Evolutionary conservation across 2,888 invertebrate genomes (phyloP), one percentile per base, ranked within the genome.

Genomic region (Chrysopilus asiliformis): DNA sequence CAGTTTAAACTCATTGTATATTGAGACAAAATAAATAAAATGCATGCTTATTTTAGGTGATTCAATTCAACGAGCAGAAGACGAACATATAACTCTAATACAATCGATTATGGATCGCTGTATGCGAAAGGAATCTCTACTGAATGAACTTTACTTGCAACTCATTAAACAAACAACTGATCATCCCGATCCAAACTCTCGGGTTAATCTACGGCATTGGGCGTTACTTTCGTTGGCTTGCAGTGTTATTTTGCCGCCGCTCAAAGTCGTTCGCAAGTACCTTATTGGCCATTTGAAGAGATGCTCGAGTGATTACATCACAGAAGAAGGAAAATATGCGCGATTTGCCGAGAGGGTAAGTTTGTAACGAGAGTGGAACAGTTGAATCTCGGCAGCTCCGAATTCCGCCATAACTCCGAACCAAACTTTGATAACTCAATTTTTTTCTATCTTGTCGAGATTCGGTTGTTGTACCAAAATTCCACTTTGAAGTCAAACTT

Each of bases 261-360:
- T 84, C 53, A 83, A 87, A 59, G 74, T 82, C 3, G 74, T 93
- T 43, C 70, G 90, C 24, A 79, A 87, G 50, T 83, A 93, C 61
- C 68, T 94, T 36, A 79, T 89, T 29, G 80, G 89, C 1, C 94
- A 94, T 59, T 68, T 94, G 51, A 82, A 89, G 47, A 75, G 87
- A 50, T 85, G 91, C 54, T 80, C 89, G 19, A 78, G 84, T 43
- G 85, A 87, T 60, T 83, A 80, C 48, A 76, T 83, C 1, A 86
- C 87, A 1, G 91, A 93, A 60, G 93, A 94, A 63, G 93, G 91
- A 28, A 87, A 89, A 66, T 94, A 85, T 62, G 91, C 94, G 1
- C 65, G 91, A 45, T 84, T 93, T 56, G 89, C 91, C 9, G 87
- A 93, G 53, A 86, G 86, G 68, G 79, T 76, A 57, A 43, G 34